Percentiles rank a stretch among this genome's conserved stretches.
phyloP scores from a whole-genome alignment of 1,140 invertebrate genomes.

The Aleiodes sp. region DNA sequence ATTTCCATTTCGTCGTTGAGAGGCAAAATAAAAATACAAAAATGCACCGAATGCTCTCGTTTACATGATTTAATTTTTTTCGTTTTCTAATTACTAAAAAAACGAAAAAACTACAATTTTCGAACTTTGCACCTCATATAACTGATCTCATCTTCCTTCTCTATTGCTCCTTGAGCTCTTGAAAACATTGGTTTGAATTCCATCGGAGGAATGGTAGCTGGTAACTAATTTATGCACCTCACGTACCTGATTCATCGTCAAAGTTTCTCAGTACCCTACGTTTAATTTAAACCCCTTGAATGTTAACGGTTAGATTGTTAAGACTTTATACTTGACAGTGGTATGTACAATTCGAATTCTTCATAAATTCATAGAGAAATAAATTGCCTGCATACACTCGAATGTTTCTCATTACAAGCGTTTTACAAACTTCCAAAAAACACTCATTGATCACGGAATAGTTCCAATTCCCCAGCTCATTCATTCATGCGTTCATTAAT shows the following conservation, averaged over 20 bases:
- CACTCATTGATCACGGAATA: too few species aligned
- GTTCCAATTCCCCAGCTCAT: too few species aligned
- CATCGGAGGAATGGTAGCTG: background rate
- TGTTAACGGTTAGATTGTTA: background rate
- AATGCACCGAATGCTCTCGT: background rate
- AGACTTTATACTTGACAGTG: conserved; percentile 5
- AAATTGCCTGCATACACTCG: background rate
- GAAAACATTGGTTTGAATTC: conserved; percentile 17
- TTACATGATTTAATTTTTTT: conserved; percentile 2
- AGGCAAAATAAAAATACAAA: background rate
- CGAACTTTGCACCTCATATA: background rate
- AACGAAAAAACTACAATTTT: conserved; percentile 4
- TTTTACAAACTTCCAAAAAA: too few species aligned
- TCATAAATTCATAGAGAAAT: background rate
- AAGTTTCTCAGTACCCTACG: conserved; percentile 38
- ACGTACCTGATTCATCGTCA: conserved; percentile 46
- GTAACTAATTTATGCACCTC: conserved; percentile 46
- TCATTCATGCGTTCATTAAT: too few species aligned
- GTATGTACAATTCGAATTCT: background rate
- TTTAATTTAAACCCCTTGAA: conserved; percentile 40
- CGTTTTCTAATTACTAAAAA: background rate
- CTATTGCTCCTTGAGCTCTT: background rate
- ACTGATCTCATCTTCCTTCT: too few species aligned
- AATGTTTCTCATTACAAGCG: background rate
- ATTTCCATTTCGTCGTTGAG: background rate